A percentile compares a stretch with the other conserved stretches of the same genome.
Conservation (phyloP, 1,140 invertebrate species). For the Anagrus nilaparvatae region DNA sequence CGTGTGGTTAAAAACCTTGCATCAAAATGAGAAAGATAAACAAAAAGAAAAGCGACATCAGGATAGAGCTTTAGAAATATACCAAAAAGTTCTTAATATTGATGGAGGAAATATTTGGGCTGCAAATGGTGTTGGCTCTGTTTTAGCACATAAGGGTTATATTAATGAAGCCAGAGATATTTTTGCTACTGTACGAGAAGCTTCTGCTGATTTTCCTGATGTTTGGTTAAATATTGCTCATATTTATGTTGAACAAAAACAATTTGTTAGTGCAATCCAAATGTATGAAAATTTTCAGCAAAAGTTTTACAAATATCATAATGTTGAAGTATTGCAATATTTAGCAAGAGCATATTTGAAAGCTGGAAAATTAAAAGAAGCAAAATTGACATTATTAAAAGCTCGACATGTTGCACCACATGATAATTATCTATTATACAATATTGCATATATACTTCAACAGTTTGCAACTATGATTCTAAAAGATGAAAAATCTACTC, state of each 20-base stretch:
- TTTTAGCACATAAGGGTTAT: conserved; percentile 86
- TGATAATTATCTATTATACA: conserved; percentile 86
- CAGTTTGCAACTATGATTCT: conserved; percentile 82
- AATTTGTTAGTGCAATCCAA: conserved; percentile 97
- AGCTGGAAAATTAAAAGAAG: conserved; percentile 81
- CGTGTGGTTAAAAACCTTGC: conserved; percentile 94
- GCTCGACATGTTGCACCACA: conserved; percentile 85
- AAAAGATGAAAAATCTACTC: conserved; percentile 86
- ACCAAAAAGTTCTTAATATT: conserved; percentile 77
- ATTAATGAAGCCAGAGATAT: conserved; percentile 95
- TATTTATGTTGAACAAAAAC: conserved; percentile 96
- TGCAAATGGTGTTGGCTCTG: conserved; percentile 94
- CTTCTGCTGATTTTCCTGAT: conserved; percentile 96
- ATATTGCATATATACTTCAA: conserved; percentile 89
- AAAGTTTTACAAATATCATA: conserved; percentile 92
- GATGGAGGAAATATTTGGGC: conserved; percentile 97
- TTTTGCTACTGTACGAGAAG: conserved; percentile 96
- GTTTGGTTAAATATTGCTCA: conserved; percentile 99
- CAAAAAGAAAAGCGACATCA: conserved; percentile 91
- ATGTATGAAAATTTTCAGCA: conserved; percentile 99
- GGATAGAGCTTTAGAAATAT: conserved; percentile 88
- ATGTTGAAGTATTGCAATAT: conserved; percentile 91
- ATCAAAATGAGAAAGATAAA: conserved; percentile 86
- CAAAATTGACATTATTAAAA: conserved; percentile 77
- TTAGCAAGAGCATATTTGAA: conserved; percentile 87